Conservation (phyloP, 2,113 vertebrate genomes). For the Vimba vimba region DNA sequence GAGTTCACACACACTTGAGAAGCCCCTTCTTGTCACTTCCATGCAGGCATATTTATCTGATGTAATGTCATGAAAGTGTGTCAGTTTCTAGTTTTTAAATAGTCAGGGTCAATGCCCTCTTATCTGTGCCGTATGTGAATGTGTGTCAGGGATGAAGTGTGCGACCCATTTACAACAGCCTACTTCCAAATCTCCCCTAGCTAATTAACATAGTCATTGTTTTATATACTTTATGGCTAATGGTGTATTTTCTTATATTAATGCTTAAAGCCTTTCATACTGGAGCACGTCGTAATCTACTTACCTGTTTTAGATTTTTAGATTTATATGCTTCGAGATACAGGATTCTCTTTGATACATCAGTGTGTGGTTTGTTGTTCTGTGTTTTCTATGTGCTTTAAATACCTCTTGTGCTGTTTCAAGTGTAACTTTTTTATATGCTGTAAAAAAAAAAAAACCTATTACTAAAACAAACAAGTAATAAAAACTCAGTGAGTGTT, state of each 20-base stretch:
- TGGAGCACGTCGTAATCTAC: neutral
- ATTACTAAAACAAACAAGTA: too few species aligned
- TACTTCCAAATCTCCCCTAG: conserved; percentile 46
- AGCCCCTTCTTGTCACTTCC: conserved; percentile 2
- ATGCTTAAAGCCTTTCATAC: neutral
- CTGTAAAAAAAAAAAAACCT: neutral
- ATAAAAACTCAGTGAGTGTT: too few species aligned
- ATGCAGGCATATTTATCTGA: conserved; percentile 42
- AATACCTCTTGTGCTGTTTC: neutral
- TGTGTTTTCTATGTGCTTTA: neutral
- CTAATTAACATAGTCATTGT: conserved; percentile 30
- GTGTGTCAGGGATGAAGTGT: conserved; percentile 49
- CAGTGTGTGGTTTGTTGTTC: conserved; percentile 10
- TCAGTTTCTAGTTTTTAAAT: conserved; percentile 50
- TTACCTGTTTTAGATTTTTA: neutral
- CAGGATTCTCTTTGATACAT: neutral
- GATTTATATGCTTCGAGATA: neutral
- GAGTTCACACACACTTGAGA: neutral
- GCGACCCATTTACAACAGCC: conserved; percentile 53
- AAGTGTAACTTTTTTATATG: neutral
- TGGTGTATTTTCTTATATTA: conserved; percentile 5
- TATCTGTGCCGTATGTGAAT: conserved; percentile 51
- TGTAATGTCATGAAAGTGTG: conserved; percentile 31
- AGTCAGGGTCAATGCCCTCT: conserved; percentile 52
- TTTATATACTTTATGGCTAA: neutral